Evolutionary conservation across 2,888 invertebrate genomes (phyloP), one percentile per base, ranked within the genome.

Genomic region (Suillia variegata): DNA sequence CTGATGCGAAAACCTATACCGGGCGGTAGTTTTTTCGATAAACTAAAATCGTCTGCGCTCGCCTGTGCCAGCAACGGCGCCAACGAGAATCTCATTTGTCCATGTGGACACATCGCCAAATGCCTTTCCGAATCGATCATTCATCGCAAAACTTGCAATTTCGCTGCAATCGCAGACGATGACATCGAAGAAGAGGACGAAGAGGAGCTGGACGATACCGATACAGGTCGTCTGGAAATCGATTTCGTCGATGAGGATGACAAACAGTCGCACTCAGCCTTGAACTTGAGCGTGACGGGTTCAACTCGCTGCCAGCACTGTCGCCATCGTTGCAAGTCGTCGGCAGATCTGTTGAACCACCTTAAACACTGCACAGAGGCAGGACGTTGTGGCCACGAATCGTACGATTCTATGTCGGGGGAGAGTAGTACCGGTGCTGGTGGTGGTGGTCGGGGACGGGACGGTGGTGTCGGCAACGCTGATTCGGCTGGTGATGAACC

Each of bases 251-350:
- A 80, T 15, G 79, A 79, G 38, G 78, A 80, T 6, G 80, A 82
- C 64, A 77, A 71, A 18, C 78, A 79, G 42, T 78, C 78, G 2
- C 78, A 78, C 50, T 82, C 82, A 31, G 82, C 84, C 34, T 73
- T 84, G 42, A 86, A 84, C 76, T 66, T 81, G 12, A 80, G 81
- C 15, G 77, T 79, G 1, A 75, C 74, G 2, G 87, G 89, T 64
- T 91, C 92, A 13, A 90, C 92, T 53, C 86, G 94, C 60, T 94
- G 94, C 78, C 93, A 93, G 80, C 89, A 90, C 77, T 94, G 94
- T 79, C 87, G 93, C 65, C 93, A 92, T 78, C 86, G 93, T 62
- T 94, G 93, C 81, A 94, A 94, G 82, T 92, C 91, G 22, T 92
- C 91, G 69, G 86, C 88, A 2, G 94, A 93, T 82, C 84, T 94